These are phyloP conservation scores for Malurus melanocephalus DNA, from an alignment of 2,113 vertebrate genomes.

Conservation along the genomic window DNA sequence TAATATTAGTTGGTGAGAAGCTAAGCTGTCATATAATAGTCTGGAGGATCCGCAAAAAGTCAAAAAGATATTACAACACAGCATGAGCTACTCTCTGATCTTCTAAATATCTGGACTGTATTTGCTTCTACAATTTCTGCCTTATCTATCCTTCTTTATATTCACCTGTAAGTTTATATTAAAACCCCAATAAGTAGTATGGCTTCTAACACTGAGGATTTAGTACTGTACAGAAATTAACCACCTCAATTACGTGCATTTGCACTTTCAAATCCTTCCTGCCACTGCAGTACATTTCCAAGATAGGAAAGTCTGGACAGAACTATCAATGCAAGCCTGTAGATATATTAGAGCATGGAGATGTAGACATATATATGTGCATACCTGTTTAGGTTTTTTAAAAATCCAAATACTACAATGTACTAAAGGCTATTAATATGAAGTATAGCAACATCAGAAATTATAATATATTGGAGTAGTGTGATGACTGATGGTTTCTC, in stretches of 20 bases:
- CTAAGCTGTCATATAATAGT: slow-evolving; percentile 62
- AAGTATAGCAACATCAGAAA: not conserved
- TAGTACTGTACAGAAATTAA: slow-evolving; percentile 50
- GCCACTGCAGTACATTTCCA: not conserved
- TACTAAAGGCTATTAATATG: not conserved
- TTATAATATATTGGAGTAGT: not conserved
- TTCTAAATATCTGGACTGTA: slow-evolving; percentile 64
- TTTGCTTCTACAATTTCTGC: slow-evolving; percentile 58
- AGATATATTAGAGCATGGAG: not conserved
- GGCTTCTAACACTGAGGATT: slow-evolving; percentile 50
- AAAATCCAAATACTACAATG: not conserved
- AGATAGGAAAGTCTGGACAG: not conserved
- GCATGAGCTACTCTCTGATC: slow-evolving; percentile 62
- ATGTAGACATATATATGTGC: not conserved
- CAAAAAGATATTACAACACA: slow-evolving; percentile 48
- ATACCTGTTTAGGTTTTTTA: not conserved
- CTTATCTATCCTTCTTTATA: slow-evolving; percentile 61
- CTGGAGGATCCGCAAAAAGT: slow-evolving; percentile 43
- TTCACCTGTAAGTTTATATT: slow-evolving; percentile 61
- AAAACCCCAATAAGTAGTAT: slow-evolving; percentile 35
- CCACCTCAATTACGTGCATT: slow-evolving; percentile 6
- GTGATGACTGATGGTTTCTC: not conserved
- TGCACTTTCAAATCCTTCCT: slow-evolving; percentile 44
- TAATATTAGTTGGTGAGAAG: slow-evolving; percentile 60
- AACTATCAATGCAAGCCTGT: not conserved